Evolutionary conservation across 2,888 invertebrate genomes (phyloP).

Genomic region (Macroteleia sp.): DNA sequence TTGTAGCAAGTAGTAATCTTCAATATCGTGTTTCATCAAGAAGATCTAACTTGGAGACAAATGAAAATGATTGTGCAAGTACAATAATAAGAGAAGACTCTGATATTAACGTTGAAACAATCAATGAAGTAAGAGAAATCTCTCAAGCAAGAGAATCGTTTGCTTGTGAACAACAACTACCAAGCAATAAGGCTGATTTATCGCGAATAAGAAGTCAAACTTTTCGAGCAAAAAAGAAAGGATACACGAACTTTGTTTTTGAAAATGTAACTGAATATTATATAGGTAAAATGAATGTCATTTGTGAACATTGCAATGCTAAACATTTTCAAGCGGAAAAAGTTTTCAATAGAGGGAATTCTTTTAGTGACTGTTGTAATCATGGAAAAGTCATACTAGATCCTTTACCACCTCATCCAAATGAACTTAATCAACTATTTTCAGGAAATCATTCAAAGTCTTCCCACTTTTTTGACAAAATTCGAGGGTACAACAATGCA

Average conservation of each 20-base stretch:
- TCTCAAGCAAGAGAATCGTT: too few relatives aligned
- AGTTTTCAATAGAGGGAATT: constrained; percentile 16
- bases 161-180: too few relatives aligned
- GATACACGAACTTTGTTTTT: background rate
- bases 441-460: constrained; percentile 16
- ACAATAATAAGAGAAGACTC: too few relatives aligned
- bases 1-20: too few relatives aligned
- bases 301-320: constrained; percentile 31
- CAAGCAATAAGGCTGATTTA: too few relatives aligned
- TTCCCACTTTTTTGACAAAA: constrained; percentile 7
- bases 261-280: constrained; percentile 22
- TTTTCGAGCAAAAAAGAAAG: background rate
- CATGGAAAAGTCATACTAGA: constrained; percentile 22
- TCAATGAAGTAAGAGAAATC: too few relatives aligned
- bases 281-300: constrained; percentile 17
- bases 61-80: too few relatives aligned
- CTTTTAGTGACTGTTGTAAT: constrained; percentile 33
- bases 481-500: constrained; percentile 14
- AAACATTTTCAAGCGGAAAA: constrained; percentile 11
- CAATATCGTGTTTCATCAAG: too few relatives aligned
- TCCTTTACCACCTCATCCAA: constrained; percentile 1
- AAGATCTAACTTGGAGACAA: too few relatives aligned
- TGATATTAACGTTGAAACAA: too few relatives aligned
- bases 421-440: constrained; percentile 12
- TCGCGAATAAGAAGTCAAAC: too few relatives aligned